phyloP scores from a whole-genome alignment of 2,888 invertebrate genomes.

The Meganola albula region DNA sequence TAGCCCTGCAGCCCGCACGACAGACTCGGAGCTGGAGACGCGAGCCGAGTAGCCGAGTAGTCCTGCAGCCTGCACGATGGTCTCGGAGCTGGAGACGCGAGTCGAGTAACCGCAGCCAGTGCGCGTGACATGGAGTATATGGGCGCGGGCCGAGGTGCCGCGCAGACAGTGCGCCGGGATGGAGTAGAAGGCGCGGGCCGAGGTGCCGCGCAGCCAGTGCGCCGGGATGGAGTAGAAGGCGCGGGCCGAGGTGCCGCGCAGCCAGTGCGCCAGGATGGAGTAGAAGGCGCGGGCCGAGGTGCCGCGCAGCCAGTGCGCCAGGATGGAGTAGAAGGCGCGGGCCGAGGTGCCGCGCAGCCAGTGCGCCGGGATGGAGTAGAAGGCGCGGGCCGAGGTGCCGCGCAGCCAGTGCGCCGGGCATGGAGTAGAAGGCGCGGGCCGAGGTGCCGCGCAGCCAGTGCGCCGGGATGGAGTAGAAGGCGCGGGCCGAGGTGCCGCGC shows the following conservation, averaged over 20 bases:
- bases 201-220: background rate
- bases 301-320: constrained; percentile 2
- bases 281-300: too few relatives aligned
- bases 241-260: background rate
- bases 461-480: background rate
- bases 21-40: background rate
- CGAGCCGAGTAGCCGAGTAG: background rate
- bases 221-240: background rate
- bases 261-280: background rate
- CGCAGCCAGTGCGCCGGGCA: background rate
- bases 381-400: too few relatives aligned
- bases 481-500: background rate
- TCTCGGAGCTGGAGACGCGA: background rate
- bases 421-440: background rate
- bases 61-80: background rate
- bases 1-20: background rate
- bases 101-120: background rate
- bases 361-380: too few relatives aligned
- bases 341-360: background rate
- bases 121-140: too few relatives aligned
- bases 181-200: background rate
- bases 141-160: background rate
- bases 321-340: too few relatives aligned
- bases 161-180: background rate
- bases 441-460: background rate